Evolutionary conservation across 2,113 vertebrate species (phyloP).

Genomic region (Cettia cetti): DNA sequence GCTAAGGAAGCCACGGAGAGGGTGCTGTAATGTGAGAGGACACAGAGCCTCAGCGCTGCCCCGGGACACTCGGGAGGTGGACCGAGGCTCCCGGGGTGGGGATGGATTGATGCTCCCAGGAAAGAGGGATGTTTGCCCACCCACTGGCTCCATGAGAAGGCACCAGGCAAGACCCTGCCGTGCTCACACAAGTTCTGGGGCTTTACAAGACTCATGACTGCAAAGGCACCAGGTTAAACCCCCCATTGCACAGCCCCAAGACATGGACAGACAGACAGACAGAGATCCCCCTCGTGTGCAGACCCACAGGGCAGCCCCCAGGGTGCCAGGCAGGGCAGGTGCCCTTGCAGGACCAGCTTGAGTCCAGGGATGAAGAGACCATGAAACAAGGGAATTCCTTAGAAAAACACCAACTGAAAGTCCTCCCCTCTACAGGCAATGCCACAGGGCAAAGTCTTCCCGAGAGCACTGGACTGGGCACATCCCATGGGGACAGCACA

Average conservation of each 20-base stretch:
- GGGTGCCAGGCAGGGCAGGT: background rate
- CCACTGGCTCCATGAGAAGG: background rate
- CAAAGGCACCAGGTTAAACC: background rate
- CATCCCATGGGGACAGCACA: background rate
- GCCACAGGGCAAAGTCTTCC: background rate
- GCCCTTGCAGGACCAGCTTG: background rate
- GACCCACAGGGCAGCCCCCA: background rate
- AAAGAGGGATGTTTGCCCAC: background rate
- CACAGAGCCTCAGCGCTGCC: background rate
- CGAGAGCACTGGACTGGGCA: background rate
- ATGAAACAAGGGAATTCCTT: background rate
- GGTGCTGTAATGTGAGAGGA: slow-evolving; percentile 11
- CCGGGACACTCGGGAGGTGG: fast-evolving
- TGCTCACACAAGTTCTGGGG: background rate
- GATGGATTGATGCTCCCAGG: background rate
- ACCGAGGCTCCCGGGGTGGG: background rate
- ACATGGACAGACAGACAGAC: background rate
- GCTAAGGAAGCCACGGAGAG: background rate
- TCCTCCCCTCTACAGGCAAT: background rate
- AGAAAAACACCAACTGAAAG: background rate
- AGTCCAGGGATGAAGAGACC: background rate
- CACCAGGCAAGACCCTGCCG: background rate
- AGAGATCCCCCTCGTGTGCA: fast-evolving
- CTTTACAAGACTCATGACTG: fast-evolving
- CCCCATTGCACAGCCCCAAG: background rate